Base-by-base conservation (phyloP, 2,888 invertebrate species). In the Acleris literana region DNA sequence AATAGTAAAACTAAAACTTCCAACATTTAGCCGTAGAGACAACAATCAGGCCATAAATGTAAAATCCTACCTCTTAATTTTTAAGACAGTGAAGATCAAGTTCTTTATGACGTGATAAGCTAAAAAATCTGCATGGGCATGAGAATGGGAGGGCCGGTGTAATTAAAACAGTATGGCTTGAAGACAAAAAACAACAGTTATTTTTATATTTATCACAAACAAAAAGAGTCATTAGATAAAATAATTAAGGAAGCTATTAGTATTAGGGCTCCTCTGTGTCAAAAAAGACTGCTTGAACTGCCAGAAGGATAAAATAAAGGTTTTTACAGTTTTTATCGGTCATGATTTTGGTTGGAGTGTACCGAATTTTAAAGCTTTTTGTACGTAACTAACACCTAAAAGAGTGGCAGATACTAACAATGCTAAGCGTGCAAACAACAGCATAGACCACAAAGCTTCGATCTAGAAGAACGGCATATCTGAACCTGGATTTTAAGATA, bases 1-100 rank as follows among this genome's bases (percentile, higher is more conserved):
- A 78, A 74, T 49, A 76, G 53, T 51, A 74, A 69, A 56, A 73
- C 72, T 16, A 71, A 69, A 64, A 71, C 67, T 16, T 64, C 64
- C 39, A 46, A 44, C n/a, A 29, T 61, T 11, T 64, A 68, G 52
- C 17, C 29, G 29, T n/a, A 39, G 1, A 39, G 33, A 20, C 22
- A 33, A 13, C 13, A 58, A 53, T 9, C 33, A 33, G 11, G 20
- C 55, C n/a, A 20, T 17, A 39, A 22, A 5, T n/a, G 1, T 44
- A 44, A 44, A 56, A n/a, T 39, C 39, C 1, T 13, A 13, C 13
- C 39, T 13, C 33, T 4, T 13, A 13, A 39, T 13, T 39, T 9
- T 39, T 1, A 39, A 13, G 39, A 39, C 39, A 39, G 3, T 39
- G 4, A 11, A 39, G 39, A 13, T 39, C 39, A 39, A 4, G 39